These are phyloP conservation scores for Eurytoma adleriae DNA, from an alignment of 2,888 invertebrate species.

Conservation along the genomic window DNA sequence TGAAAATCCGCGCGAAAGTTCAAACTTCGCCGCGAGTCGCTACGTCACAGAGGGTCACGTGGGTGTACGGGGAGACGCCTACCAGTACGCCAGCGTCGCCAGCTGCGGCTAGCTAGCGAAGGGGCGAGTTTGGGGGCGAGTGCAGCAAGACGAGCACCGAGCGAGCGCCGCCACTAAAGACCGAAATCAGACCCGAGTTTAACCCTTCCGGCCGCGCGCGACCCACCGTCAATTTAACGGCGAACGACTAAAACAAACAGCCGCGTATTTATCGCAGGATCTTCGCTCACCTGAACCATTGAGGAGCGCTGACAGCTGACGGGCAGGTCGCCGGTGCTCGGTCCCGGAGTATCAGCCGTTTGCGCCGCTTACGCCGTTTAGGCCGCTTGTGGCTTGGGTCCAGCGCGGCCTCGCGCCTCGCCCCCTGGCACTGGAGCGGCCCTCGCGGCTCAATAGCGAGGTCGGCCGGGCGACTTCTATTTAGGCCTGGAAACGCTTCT, in stretches of 20 bases:
- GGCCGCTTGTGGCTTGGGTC: neutral
- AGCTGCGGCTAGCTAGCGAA: neutral
- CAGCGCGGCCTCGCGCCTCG: neutral
- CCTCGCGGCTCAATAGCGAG: neutral
- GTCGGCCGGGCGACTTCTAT: neutral
- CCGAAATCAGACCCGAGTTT: too few relatives aligned
- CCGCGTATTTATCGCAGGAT: too few relatives aligned
- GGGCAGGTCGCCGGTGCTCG: constrained; percentile 58
- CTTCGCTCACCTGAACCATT: constrained; percentile 71
- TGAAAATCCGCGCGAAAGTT: constrained; percentile 30
- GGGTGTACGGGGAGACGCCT: neutral
- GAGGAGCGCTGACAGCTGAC: constrained; percentile 68
- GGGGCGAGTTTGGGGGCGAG: too few relatives aligned
- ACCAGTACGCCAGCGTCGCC: neutral
- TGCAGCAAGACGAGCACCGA: too few relatives aligned
- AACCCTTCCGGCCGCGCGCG: too few relatives aligned
- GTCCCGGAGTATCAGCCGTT: neutral
- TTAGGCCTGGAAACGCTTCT: constrained; percentile 42
- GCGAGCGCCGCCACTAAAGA: too few relatives aligned
- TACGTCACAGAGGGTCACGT: neutral
- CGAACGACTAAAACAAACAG: neutral
- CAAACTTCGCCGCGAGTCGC: neutral
- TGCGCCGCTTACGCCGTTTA: neutral
- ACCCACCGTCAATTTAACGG: neutral
- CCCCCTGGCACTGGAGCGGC: too few relatives aligned